Percentiles rank a stretch among this genome's conserved stretches.
Evolutionary conservation across 2,888 invertebrate genomes (phyloP).

Genomic region (Pterostichus madidus): DNA sequence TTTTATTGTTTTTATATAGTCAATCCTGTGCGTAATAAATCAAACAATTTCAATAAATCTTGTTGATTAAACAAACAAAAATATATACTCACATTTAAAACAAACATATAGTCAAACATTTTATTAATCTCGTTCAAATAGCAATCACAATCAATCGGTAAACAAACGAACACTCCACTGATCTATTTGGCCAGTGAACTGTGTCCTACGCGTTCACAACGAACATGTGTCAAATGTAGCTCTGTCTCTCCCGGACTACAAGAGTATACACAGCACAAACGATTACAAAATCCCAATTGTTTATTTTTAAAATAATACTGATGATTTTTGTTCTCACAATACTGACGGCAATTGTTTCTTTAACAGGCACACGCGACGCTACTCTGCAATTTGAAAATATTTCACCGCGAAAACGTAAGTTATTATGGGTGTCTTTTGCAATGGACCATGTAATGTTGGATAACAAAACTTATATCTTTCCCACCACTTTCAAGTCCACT

Average conservation of each 20-base stretch:
- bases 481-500: slow-evolving; percentile 68
- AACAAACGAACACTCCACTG: slow-evolving; percentile 49
- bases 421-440: slow-evolving; percentile 66
- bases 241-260: neutral
- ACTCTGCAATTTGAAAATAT: slow-evolving; percentile 25
- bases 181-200: slow-evolving; percentile 58
- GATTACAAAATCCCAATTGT: slow-evolving; percentile 52
- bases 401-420: slow-evolving; percentile 32
- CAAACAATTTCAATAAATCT: neutral
- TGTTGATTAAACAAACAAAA: neutral
- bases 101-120: slow-evolving; percentile 25
- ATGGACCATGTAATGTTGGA: slow-evolving; percentile 69
- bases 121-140: slow-evolving; percentile 19
- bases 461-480: slow-evolving; percentile 70
- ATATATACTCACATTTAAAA: slow-evolving; percentile 28
- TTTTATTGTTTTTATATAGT: neutral
- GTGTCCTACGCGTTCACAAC: slow-evolving; percentile 33
- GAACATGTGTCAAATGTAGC: slow-evolving; percentile 40
- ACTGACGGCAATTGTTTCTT: neutral
- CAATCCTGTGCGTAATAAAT: neutral
- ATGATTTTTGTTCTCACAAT: slow-evolving; percentile 45
- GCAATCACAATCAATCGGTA: slow-evolving; percentile 8
- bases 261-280: neutral
- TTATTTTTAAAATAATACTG: slow-evolving; percentile 44
- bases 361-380: slow-evolving; percentile 19